These are phyloP conservation scores for Ceyx cyanopectus DNA, from an alignment of 2,113 vertebrate species.

Conservation along the genomic window DNA sequence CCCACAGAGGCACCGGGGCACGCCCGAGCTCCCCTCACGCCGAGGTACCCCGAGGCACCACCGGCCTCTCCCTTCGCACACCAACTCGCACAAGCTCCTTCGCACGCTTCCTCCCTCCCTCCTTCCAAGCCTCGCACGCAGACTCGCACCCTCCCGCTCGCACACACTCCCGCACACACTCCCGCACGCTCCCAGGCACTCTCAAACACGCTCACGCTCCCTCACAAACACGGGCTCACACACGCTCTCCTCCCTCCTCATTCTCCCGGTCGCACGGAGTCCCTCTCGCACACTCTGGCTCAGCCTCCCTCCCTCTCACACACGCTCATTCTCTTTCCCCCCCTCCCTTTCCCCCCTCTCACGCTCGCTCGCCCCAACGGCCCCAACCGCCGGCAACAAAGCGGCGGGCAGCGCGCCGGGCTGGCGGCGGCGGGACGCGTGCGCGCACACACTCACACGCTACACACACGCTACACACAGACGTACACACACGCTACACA, in stretches of 20 bases:
- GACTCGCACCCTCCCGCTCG: not conserved
- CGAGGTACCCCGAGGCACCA: not conserved
- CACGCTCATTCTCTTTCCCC: not conserved
- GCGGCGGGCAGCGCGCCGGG: conserved; percentile 58
- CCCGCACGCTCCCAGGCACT: not conserved
- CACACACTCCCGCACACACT: not conserved
- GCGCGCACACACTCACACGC: not conserved
- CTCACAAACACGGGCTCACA: too few relatives aligned
- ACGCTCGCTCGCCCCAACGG: conserved; percentile 47
- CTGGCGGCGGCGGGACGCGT: conserved; percentile 15
- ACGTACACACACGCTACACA: too few relatives aligned
- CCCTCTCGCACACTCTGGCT: not conserved
- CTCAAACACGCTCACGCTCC: too few relatives aligned
- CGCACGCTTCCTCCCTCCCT: not conserved
- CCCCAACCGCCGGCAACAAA: conserved; percentile 75
- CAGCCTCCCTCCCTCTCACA: not conserved
- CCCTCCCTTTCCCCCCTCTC: not conserved
- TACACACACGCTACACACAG: not conserved
- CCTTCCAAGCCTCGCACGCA: not conserved
- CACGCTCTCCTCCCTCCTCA: not conserved
- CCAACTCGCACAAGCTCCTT: not conserved
- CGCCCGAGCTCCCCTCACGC: not conserved
- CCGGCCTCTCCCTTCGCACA: not conserved
- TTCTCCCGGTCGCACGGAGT: not conserved
- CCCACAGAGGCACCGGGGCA: not conserved